Evolutionary conservation across 2,888 invertebrate genomes (phyloP).

Genomic region (Diaperis boleti): DNA sequence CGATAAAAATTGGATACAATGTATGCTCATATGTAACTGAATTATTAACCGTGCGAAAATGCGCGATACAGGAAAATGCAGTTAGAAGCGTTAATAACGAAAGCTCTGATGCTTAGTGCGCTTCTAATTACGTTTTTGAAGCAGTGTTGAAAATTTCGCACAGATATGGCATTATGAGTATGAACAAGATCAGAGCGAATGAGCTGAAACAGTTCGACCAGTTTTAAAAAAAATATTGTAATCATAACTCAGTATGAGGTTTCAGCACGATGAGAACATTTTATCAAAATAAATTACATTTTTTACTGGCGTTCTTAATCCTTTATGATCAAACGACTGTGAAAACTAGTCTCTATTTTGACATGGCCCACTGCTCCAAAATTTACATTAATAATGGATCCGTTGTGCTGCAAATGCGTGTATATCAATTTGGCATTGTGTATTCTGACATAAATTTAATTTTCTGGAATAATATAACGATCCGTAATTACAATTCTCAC

Average conservation of each 20-base stretch:
- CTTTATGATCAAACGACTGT: slow-evolving; percentile 32
- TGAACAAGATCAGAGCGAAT: slow-evolving; percentile 12
- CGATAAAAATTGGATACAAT: slow-evolving; percentile 5
- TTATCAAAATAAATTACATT: slow-evolving; percentile 53
- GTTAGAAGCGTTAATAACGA: slow-evolving; percentile 26
- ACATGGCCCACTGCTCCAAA: background rate
- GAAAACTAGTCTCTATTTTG: background rate
- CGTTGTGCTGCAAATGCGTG: background rate
- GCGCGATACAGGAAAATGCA: slow-evolving; percentile 27
- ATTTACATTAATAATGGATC: background rate
- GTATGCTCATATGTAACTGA: slow-evolving; percentile 17
- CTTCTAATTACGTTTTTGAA: slow-evolving; percentile 24
- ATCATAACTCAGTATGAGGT: too few relatives aligned
- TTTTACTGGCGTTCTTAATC: slow-evolving; percentile 37
- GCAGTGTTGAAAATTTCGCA: slow-evolving; percentile 17
- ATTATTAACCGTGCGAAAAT: slow-evolving; percentile 27
- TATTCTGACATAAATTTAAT: background rate
- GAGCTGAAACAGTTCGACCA: too few relatives aligned
- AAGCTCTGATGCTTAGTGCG: slow-evolving; percentile 29
- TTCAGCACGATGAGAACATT: slow-evolving; percentile 49
- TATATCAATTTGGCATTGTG: background rate
- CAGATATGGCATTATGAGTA: slow-evolving; percentile 26
- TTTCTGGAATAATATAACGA: background rate
- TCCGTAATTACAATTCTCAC: too few relatives aligned
- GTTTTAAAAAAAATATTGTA: too few relatives aligned